Percentiles rank a stretch among this genome's conserved stretches.
These are phyloP conservation scores for Pantherophis guttatus DNA, from an alignment of 2,113 vertebrate species.

Conservation along the genomic window DNA sequence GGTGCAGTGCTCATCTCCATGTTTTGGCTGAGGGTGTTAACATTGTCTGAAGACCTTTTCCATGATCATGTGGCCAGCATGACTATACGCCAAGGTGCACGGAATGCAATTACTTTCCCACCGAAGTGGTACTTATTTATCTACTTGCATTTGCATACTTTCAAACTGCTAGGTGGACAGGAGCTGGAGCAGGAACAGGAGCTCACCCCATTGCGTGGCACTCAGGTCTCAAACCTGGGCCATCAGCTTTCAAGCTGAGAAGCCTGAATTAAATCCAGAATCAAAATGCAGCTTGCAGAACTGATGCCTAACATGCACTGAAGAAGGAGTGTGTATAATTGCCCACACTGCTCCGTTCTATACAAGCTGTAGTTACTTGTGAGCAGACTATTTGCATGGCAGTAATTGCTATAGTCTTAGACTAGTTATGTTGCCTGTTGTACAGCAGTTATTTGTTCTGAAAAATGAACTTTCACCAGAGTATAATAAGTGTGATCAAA, in stretches of 20 bases:
- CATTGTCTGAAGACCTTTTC: background rate
- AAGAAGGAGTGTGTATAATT: background rate
- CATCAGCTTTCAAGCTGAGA: background rate
- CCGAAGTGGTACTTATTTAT: background rate
- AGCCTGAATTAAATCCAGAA: background rate
- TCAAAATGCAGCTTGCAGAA: background rate
- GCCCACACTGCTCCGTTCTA: background rate
- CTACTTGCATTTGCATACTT: background rate
- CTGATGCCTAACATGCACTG: background rate
- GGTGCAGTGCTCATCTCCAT: background rate
- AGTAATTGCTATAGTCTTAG: background rate
- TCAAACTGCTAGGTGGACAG: background rate
- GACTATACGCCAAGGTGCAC: background rate
- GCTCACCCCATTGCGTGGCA: accelerated
- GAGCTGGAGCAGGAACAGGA: background rate
- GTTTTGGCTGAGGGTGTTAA: background rate
- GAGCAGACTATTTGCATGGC: background rate
- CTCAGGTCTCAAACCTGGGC: background rate
- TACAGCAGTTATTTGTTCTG: conserved; percentile 24
- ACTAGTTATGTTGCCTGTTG: background rate
- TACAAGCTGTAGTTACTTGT: background rate
- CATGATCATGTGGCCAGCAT: background rate
- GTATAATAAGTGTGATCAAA: conserved; percentile 41
- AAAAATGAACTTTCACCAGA: conserved; percentile 51
- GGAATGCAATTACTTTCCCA: background rate